Conservation (phyloP, 2,888 invertebrate genomes). For the Lasiommata megera region DNA sequence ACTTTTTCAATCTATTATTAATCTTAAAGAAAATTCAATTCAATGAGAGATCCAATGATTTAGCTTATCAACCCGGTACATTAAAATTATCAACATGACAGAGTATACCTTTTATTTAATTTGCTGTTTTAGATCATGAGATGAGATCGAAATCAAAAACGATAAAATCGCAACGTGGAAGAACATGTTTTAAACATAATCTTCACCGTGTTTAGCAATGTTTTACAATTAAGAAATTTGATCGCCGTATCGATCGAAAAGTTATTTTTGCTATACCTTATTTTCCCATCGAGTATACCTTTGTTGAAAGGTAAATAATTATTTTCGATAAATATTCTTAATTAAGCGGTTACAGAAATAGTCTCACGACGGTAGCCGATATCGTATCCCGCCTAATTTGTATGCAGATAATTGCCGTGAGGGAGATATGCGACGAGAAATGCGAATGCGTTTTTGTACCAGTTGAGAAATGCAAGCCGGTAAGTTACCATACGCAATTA, state of each 20-base stretch:
- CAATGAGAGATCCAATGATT: too few relatives aligned
- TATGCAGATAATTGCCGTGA: slow-evolving; percentile 47
- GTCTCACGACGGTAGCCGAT: slow-evolving; percentile 26
- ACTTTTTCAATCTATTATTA: too few relatives aligned
- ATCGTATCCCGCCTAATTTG: slow-evolving; percentile 42
- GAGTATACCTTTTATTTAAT: too few relatives aligned
- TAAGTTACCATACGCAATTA: background rate
- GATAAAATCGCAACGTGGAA: too few relatives aligned
- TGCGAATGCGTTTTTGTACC: slow-evolving; percentile 15
- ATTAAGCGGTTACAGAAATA: slow-evolving; percentile 25
- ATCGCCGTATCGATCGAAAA: too few relatives aligned
- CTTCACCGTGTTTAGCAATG: too few relatives aligned
- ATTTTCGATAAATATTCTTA: slow-evolving; percentile 10
- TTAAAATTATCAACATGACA: too few relatives aligned
- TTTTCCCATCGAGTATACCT: slow-evolving; percentile 5
- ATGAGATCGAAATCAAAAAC: background rate
- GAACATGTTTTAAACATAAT: background rate
- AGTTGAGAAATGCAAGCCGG: background rate
- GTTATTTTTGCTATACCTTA: background rate
- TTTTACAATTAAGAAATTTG: too few relatives aligned
- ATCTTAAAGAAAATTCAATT: too few relatives aligned
- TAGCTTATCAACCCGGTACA: too few relatives aligned
- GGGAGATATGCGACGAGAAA: slow-evolving; percentile 35
- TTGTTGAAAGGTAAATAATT: slow-evolving; percentile 15
- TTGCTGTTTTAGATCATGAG: background rate